A percentile compares a stretch with the other conserved stretches of the same genome.
Evolutionary conservation across 1,140 invertebrate genomes (phyloP).

Genomic region (Zaprionus vittiger): DNA sequence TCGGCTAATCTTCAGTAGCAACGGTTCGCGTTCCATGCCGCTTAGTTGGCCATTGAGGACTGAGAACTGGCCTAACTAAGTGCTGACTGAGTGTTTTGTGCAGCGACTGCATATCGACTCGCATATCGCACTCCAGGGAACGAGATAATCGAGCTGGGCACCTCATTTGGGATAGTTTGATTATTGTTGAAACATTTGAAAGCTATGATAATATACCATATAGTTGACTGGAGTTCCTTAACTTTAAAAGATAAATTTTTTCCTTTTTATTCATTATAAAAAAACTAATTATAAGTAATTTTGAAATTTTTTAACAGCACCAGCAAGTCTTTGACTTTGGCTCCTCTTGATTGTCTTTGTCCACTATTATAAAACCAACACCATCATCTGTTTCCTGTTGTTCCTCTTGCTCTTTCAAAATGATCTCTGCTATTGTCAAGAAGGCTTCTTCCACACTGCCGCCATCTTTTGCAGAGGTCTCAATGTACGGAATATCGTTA

Average conservation of each 20-base stretch:
- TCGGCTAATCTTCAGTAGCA: constrained; percentile 26
- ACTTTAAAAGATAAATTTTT: neutral
- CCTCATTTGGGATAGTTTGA: neutral
- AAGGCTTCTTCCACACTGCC: constrained; percentile 99
- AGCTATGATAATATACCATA: neutral
- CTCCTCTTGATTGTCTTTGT: too few relatives aligned
- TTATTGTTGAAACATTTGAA: neutral
- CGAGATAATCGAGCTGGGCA: neutral
- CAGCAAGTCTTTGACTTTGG: neutral
- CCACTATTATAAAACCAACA: too few relatives aligned
- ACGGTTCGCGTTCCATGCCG: neutral
- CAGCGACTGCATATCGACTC: neutral
- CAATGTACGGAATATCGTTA: constrained; percentile 86
- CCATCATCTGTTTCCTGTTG: neutral
- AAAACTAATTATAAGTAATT: neutral
- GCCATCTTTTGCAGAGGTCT: constrained; percentile 98
- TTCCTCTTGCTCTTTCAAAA: constrained; percentile 88
- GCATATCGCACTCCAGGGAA: constrained; percentile 11
- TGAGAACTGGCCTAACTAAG: neutral
- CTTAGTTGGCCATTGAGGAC: neutral
- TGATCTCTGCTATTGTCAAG: constrained; percentile 98
- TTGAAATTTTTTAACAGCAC: neutral
- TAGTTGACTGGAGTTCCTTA: neutral
- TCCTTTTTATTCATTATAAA: neutral
- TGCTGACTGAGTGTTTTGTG: neutral